Percentiles rank a stretch among this genome's conserved stretches.
phyloP scores from a whole-genome alignment of 2,797 vertebrate genomes.

The Gallinago stenura region DNA sequence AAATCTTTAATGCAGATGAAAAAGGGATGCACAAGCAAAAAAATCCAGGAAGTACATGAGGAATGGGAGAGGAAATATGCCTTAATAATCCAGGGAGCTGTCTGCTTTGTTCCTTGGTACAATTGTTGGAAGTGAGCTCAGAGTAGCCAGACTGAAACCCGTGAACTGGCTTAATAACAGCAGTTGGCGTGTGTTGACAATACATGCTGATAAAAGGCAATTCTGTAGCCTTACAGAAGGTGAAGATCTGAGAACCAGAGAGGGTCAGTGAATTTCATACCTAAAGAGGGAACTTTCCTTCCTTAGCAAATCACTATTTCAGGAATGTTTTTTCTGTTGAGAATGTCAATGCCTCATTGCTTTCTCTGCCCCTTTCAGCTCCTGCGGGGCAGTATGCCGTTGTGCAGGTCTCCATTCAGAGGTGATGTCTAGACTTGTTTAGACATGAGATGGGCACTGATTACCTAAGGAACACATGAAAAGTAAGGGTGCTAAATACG shows the following conservation, averaged over 20 bases:
- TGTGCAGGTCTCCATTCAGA: neutral
- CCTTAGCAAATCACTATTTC: neutral
- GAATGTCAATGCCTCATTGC: neutral
- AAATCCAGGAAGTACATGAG: neutral
- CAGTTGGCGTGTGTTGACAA: neutral
- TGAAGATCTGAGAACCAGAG: neutral
- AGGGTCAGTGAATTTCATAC: neutral
- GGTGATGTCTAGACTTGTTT: neutral
- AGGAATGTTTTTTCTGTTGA: neutral
- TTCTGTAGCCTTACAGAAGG: neutral
- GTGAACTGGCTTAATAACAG: neutral
- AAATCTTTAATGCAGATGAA: neutral
- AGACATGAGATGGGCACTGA: neutral
- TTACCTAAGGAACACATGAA: neutral
- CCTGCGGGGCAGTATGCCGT: neutral
- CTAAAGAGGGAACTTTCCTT: neutral
- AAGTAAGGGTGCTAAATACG: neutral
- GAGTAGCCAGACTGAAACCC: neutral
- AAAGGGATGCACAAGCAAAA: neutral
- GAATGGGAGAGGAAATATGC: neutral
- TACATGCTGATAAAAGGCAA: neutral
- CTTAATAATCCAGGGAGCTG: neutral
- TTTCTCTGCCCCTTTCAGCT: neutral
- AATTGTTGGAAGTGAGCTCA: neutral
- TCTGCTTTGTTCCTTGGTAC: neutral